A percentile compares a stretch with the other conserved stretches of the same genome.
Conservation (phyloP, 2,888 invertebrate genomes). For the Dromius quadrimaculatus region DNA sequence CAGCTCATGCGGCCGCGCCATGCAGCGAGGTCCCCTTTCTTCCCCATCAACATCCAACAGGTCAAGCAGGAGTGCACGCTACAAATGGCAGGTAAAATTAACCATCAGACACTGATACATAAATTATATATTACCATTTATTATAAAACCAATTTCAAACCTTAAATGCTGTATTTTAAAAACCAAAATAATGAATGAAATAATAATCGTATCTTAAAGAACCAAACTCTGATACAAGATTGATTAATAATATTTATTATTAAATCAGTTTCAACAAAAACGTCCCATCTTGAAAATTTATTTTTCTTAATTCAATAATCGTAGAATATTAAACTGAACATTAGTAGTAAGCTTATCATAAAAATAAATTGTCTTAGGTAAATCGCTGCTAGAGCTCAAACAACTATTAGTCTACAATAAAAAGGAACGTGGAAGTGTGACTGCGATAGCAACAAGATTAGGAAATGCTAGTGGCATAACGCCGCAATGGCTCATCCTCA, state of each 20-base stretch:
- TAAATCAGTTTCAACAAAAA: no score
- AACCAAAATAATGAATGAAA: no score
- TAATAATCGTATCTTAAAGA: no score
- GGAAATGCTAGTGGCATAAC: conserved; percentile 73
- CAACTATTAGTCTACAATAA: conserved; percentile 70
- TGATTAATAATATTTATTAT: no score
- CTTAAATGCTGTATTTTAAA: neutral
- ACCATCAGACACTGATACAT: neutral
- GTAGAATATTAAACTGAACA: no score
- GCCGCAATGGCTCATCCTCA: conserved; percentile 79
- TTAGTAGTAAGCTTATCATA: no score
- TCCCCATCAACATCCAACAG: conserved; percentile 80
- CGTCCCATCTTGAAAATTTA: no score
- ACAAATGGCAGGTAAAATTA: conserved; percentile 68
- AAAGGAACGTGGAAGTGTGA: conserved; percentile 76
- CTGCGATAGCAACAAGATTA: conserved; percentile 78
- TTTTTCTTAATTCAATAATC: no score
- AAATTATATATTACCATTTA: neutral
- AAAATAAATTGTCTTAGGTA: conserved; percentile 63
- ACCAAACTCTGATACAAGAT: no score
- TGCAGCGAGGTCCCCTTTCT: conserved; percentile 89
- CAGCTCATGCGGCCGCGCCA: conserved; percentile 86
- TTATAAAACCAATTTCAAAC: neutral
- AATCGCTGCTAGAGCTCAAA: conserved; percentile 70
- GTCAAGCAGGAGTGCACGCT: conserved; percentile 89